These are phyloP conservation scores for Amphibalanus amphitrite DNA, from an alignment of 1,140 invertebrate species.

Conservation along the genomic window DNA sequence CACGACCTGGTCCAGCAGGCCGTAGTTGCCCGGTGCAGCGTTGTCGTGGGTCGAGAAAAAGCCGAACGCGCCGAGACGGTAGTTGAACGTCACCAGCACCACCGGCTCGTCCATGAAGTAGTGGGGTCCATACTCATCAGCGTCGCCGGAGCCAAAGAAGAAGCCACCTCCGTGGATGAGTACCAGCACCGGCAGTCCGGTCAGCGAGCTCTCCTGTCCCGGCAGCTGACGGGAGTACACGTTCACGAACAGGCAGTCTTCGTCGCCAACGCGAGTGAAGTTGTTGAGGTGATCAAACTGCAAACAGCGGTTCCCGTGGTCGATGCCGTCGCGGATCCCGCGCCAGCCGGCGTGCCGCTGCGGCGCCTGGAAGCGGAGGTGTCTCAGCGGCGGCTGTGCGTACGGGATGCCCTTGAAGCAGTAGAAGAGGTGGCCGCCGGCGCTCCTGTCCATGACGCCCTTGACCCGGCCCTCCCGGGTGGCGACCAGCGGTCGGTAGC, in stretches of 20 bases:
- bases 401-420: not conserved
- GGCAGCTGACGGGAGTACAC: conserved; percentile 53
- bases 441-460: not conserved
- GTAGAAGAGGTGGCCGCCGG: not conserved
- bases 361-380: not conserved
- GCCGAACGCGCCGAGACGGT: conserved; percentile 92
- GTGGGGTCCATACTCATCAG: conserved; percentile 51
- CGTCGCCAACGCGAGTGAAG: conserved; percentile 39
- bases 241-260: conserved; percentile 94
- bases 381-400: not conserved
- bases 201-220: conserved; percentile 17
- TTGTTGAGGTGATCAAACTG: not conserved
- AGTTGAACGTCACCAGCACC: conserved; percentile 86
- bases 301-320: not conserved
- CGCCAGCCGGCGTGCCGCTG: not conserved
- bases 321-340: not conserved
- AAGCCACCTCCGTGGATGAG: conserved; percentile 36
- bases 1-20: conserved; percentile 83
- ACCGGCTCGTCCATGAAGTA: conserved; percentile 75
- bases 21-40: conserved; percentile 64
- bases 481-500: not conserved
- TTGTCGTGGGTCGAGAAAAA: conserved; percentile 75
- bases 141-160: conserved; percentile 44
- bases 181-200: conserved; percentile 33
- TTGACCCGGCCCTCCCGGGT: not conserved